Evolutionary conservation across 2,113 vertebrate species (phyloP), one percentile per base, ranked within the genome.

Genomic region (Dissostichus mawsoni): DNA sequence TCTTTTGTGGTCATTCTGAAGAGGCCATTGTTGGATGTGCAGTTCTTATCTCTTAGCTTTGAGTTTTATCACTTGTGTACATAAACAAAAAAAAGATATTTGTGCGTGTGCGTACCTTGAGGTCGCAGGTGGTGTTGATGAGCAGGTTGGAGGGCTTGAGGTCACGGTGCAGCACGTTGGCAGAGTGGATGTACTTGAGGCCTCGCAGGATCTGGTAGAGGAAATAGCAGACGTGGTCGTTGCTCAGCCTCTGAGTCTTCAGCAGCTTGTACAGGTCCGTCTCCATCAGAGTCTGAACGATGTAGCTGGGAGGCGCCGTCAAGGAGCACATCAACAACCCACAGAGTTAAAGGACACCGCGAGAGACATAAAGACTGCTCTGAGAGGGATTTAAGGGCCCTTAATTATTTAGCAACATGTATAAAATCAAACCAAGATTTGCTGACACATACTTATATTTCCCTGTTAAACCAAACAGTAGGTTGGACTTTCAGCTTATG

Each of bases 231-330:
- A 97, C 90, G 29, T 97, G 96, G 87, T 97, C 97, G 2, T 97
- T 97, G 95, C 97, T 97, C 83, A 97, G 95, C 87, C 93, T 96
- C 93, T 97, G 97, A 72, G 92, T 96, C 93, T 97, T 97, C 80
- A 97, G 95, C 92, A 97, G 84, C 91, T 97, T 97, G 93, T 97
- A 97, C 63, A 97, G 91, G 88, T 97, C 97, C 0, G 97, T 97
- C 92, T 97, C 97, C 97, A 97, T 97, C 92, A 97, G 93, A 81
- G 96, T 96, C 93, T 97, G 97, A 74, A 97, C 96, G 0, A 97
- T 97, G 90, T 97, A 97, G 85, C 97, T 97, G 4, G 59, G 59
- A 59, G 2, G 41, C 18, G 0, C 0, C 2, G 23, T 95, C 89
- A 96, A 95, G 92, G 93, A 72, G 75, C 63, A 84, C 73, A 68